Evolutionary conservation across 1,140 invertebrate species (phyloP).

Genomic region (Harpegnathos saltator): DNA sequence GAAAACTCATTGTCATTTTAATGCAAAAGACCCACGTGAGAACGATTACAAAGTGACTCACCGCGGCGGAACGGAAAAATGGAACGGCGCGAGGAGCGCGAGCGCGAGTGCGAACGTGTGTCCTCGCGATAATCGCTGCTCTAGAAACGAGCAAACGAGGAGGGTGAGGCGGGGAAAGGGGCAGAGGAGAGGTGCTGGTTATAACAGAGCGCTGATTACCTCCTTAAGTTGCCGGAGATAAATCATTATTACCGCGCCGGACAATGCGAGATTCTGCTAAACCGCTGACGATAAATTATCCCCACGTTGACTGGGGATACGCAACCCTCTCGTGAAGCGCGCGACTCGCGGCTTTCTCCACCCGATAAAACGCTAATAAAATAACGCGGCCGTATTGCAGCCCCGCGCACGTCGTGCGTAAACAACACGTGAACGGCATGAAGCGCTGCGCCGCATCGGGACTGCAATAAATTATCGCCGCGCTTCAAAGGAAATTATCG

Average conservation of each 20-base stretch:
- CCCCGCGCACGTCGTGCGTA: not conserved
- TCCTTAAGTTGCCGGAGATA: constrained; percentile 36
- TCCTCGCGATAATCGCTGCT: constrained; percentile 21
- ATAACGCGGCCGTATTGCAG: constrained; percentile 3
- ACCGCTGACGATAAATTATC: constrained; percentile 34
- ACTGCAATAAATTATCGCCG: constrained; percentile 43
- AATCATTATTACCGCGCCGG: constrained; percentile 36
- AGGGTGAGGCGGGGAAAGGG: too few species aligned
- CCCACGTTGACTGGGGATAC: too few species aligned
- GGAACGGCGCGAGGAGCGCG: constrained; percentile 7
- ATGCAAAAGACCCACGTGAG: constrained; percentile 6
- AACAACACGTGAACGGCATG: constrained; percentile 22
- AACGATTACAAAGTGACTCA: constrained; percentile 10
- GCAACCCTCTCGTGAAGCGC: too few species aligned
- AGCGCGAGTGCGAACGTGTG: not conserved
- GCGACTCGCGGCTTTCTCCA: too few species aligned
- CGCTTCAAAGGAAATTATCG: constrained; percentile 47
- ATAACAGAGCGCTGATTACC: not conserved
- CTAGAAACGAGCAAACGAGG: constrained; percentile 17
- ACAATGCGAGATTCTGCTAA: constrained; percentile 21
- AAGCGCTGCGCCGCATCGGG: not conserved
- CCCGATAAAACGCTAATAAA: constrained; percentile 21
- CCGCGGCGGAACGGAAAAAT: not conserved
- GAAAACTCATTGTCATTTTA: constrained; percentile 15
- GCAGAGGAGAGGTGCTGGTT: too few species aligned